Conservation (phyloP, 2,888 invertebrate genomes). For the Acanthopleura granulata region DNA sequence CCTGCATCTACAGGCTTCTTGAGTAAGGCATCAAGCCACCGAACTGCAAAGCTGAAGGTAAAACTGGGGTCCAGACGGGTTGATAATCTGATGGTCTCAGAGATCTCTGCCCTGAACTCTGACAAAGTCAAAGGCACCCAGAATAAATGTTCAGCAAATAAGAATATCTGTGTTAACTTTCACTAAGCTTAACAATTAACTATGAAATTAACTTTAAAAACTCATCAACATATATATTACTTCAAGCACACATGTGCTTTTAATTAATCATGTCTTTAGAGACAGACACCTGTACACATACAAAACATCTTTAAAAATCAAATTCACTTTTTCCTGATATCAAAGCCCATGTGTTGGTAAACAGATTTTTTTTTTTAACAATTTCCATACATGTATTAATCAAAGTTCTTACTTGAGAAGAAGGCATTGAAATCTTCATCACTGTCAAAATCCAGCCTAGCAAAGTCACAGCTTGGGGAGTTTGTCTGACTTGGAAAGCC, state of each 20-base stretch:
- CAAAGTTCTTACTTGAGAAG: constrained; percentile 76
- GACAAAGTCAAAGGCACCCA: constrained; percentile 20
- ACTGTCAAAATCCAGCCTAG: constrained; percentile 88
- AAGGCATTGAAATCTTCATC: constrained; percentile 92
- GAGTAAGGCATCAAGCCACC: constrained; percentile 84
- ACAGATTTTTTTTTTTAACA: too few relatives aligned
- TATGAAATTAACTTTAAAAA: too few relatives aligned
- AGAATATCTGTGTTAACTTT: too few relatives aligned
- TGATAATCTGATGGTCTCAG: constrained; percentile 82
- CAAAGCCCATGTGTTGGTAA: too few relatives aligned
- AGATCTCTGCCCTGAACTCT: constrained; percentile 81
- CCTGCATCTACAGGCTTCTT: constrained; percentile 55
- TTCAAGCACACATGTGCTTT: too few relatives aligned
- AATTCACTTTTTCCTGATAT: too few relatives aligned
- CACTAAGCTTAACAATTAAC: too few relatives aligned
- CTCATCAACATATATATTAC: too few relatives aligned
- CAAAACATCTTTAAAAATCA: too few relatives aligned
- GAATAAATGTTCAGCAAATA: neutral
- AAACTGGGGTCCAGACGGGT: constrained; percentile 85
- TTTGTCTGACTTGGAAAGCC: constrained; percentile 70
- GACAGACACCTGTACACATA: too few relatives aligned
- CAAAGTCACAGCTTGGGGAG: constrained; percentile 74
- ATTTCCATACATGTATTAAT: too few relatives aligned
- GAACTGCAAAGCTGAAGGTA: constrained; percentile 86
- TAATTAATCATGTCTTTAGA: too few relatives aligned